Conservation (phyloP, 1,140 invertebrate species). For the Papilio aristodemus region DNA sequence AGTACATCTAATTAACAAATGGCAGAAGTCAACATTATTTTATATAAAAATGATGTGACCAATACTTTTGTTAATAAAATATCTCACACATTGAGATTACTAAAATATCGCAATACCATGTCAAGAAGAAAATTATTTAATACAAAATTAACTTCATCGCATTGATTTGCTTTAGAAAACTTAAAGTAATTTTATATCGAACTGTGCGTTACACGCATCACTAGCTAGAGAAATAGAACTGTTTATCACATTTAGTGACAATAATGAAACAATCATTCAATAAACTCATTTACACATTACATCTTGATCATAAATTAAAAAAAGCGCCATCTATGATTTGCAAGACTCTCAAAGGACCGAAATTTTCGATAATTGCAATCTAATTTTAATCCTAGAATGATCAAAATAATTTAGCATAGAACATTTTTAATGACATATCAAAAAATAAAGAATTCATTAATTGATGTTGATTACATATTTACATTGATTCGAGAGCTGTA, state of each 20-base stretch:
- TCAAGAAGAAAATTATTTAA: slow-evolving; percentile 55
- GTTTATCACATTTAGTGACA: not conserved
- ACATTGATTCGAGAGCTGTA: not conserved
- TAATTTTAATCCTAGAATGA: no score
- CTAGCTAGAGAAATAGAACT: slow-evolving; percentile 18
- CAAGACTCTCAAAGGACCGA: not conserved
- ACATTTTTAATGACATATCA: no score
- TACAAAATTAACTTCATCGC: slow-evolving; percentile 55
- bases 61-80: slow-evolving; percentile 30
- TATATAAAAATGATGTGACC: slow-evolving; percentile 11
- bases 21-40: slow-evolving; percentile 1
- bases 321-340: slow-evolving; percentile 3
- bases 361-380: not conserved
- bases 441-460: no score
- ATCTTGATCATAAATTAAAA: not conserved
- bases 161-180: slow-evolving; percentile 51
- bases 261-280: not conserved
- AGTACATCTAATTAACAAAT: slow-evolving; percentile 4
- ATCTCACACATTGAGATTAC: slow-evolving; percentile 52
- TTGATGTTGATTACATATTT: no score
- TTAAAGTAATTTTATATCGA: slow-evolving; percentile 41
- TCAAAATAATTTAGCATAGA: no score
- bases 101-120: slow-evolving; percentile 54
- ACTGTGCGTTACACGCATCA: slow-evolving; percentile 61
- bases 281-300: not conserved